phyloP scores from a whole-genome alignment of 2,113 vertebrate genomes.

The Reinhardtius hippoglossoides region DNA sequence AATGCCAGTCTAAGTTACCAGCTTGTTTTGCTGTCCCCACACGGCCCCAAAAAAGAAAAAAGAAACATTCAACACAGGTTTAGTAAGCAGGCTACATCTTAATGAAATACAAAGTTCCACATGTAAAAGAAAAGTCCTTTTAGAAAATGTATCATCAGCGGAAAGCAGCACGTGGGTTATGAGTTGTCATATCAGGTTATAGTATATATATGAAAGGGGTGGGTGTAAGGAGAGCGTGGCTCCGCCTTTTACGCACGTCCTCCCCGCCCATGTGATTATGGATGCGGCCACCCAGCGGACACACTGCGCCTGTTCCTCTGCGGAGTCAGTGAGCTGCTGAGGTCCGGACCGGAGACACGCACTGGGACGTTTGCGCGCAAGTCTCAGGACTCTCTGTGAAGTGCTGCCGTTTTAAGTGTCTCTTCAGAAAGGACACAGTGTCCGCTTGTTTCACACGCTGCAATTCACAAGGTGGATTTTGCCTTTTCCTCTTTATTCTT shows the following conservation, averaged over 20 bases:
- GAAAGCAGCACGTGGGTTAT: background rate
- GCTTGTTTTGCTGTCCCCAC: background rate
- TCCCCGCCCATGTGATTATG: constrained; percentile 60
- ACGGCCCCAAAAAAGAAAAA: background rate
- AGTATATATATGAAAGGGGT: background rate
- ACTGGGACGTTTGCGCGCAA: constrained; percentile 14
- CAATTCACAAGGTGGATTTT: constrained; percentile 2
- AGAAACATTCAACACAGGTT: background rate
- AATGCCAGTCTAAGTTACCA: background rate
- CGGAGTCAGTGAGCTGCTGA: constrained; percentile 70
- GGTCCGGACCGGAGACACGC: constrained; percentile 69
- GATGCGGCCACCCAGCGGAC: constrained; percentile 80
- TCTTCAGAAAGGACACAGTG: background rate
- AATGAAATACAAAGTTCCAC: background rate
- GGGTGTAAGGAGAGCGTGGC: constrained; percentile 8
- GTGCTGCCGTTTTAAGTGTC: background rate
- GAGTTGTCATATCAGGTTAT: background rate
- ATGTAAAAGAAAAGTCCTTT: background rate
- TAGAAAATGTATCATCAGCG: background rate
- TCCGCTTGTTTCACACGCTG: background rate
- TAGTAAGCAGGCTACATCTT: background rate
- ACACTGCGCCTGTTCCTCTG: constrained; percentile 72
- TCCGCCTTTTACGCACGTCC: constrained; percentile 63
- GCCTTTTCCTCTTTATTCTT: background rate
- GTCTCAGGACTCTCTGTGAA: constrained; percentile 28